These are phyloP conservation scores for Caracal caracal DNA, from an alignment of 2,113 vertebrate genomes.

Conservation along the genomic window DNA sequence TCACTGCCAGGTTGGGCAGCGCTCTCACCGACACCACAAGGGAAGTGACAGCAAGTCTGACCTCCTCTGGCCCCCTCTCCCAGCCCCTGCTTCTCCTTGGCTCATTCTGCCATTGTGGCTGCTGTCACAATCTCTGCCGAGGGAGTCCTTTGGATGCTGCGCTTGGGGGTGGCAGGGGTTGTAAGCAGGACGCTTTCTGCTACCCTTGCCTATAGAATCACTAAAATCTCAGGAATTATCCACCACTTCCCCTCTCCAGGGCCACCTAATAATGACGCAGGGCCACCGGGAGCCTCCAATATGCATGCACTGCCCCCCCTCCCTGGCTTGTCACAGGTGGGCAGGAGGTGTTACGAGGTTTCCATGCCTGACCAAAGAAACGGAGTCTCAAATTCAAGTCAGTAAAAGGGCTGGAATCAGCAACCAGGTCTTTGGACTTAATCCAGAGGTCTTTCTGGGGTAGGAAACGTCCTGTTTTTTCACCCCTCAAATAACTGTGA, in stretches of 20 bases:
- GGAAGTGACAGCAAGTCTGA: background rate
- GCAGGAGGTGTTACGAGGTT: background rate
- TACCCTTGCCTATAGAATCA: background rate
- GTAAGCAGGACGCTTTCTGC: no score
- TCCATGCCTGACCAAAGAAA: background rate
- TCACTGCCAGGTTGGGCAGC: background rate
- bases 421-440: background rate
- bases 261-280: no score
- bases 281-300: no score
- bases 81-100: background rate
- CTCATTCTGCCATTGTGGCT: background rate
- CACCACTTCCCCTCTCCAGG: background rate
- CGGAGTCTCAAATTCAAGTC: background rate
- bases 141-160: accelerated
- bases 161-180: background rate
- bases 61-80: background rate
- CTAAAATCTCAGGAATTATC: background rate
- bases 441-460: background rate
- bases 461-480: background rate
- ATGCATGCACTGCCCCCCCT: background rate
- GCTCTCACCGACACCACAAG: background rate
- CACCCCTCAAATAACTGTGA: background rate
- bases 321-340: background rate
- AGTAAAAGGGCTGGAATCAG: background rate
- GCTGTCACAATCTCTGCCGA: background rate